Evolutionary conservation across 1,140 invertebrate species (phyloP).

Genomic region (Drosophila baimaii): DNA sequence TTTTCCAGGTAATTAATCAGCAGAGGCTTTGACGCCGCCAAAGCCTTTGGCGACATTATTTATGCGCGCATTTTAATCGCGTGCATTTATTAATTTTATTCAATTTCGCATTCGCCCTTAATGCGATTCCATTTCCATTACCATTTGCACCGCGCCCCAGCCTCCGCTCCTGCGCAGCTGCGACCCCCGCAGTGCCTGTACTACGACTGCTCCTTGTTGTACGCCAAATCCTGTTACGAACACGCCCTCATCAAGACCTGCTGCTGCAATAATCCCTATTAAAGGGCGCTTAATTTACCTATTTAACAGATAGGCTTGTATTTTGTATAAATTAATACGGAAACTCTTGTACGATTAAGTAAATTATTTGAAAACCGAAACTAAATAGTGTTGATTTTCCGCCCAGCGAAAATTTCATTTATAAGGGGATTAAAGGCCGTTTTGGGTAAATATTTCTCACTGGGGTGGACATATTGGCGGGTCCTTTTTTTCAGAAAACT

Average conservation of each 20-base stretch:
- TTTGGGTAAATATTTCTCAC: too few relatives aligned
- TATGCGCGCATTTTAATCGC: constrained; percentile 30
- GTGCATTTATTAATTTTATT: constrained; percentile 49
- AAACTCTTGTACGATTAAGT: constrained; percentile 30
- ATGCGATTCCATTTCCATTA: constrained; percentile 22
- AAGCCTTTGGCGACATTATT: constrained; percentile 46
- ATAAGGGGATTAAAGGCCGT: not conserved
- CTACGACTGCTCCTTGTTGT: constrained; percentile 89
- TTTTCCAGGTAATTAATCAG: constrained; percentile 85
- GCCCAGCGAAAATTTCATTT: too few relatives aligned
- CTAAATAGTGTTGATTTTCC: not conserved
- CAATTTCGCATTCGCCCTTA: constrained; percentile 32
- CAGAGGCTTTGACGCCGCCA: not conserved
- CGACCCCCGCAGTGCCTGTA: constrained; percentile 87
- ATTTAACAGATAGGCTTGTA: not conserved
- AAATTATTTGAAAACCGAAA: constrained; percentile 30
- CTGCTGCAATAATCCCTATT: constrained; percentile 87
- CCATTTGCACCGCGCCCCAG: constrained; percentile 4
- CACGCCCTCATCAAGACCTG: constrained; percentile 89
- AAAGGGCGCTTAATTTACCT: not conserved
- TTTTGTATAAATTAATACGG: too few relatives aligned
- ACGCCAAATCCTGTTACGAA: constrained; percentile 90
- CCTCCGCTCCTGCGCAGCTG: constrained; percentile 36
- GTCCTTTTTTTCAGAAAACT: too few relatives aligned
- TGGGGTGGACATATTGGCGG: too few relatives aligned